phyloP scores from a whole-genome alignment of 2,888 invertebrate genomes.

The Drosophila mercatorum region DNA sequence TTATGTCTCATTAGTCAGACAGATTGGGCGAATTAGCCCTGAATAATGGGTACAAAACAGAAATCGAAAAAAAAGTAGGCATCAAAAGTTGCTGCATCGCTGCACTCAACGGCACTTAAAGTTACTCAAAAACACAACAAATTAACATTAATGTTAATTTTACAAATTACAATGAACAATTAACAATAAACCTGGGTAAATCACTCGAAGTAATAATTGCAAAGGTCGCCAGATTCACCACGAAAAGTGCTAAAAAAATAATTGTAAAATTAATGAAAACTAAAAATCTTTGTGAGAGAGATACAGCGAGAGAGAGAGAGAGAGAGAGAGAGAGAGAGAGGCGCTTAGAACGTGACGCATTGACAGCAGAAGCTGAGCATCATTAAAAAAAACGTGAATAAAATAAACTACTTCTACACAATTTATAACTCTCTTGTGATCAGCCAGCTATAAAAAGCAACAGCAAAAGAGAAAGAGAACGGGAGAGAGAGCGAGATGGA shows the following conservation, averaged over 20 bases:
- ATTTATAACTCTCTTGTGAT: slow-evolving; percentile 24
- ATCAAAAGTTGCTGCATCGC: slow-evolving; percentile 47
- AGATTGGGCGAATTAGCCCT: slow-evolving; percentile 40
- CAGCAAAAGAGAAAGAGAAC: background rate
- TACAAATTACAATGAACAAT: slow-evolving; percentile 54
- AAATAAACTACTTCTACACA: slow-evolving; percentile 30
- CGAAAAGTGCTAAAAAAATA: slow-evolving; percentile 1
- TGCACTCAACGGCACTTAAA: slow-evolving; percentile 33
- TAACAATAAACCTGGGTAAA: slow-evolving; percentile 40
- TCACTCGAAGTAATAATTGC: slow-evolving; percentile 42
- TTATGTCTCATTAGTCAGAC: slow-evolving; percentile 39
- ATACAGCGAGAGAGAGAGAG: background rate
- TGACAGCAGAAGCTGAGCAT: slow-evolving; percentile 3
- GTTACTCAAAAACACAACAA: slow-evolving; percentile 12
- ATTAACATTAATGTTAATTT: slow-evolving; percentile 52
- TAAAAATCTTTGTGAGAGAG: slow-evolving; percentile 6
- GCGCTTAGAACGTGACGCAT: slow-evolving; percentile 15
- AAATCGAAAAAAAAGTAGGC: slow-evolving; percentile 9
- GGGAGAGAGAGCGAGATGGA: background rate
- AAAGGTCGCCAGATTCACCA: slow-evolving; percentile 23
- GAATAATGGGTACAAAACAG: slow-evolving; percentile 28
- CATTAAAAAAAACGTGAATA: slow-evolving; percentile 29
- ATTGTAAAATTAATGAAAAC: slow-evolving; percentile 3
- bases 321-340: background rate
- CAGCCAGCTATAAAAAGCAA: slow-evolving; percentile 35